Evolutionary conservation across 2,113 vertebrate genomes (phyloP), one percentile per base, ranked within the genome.

Genomic region (Heloderma charlesbogerti): DNA sequence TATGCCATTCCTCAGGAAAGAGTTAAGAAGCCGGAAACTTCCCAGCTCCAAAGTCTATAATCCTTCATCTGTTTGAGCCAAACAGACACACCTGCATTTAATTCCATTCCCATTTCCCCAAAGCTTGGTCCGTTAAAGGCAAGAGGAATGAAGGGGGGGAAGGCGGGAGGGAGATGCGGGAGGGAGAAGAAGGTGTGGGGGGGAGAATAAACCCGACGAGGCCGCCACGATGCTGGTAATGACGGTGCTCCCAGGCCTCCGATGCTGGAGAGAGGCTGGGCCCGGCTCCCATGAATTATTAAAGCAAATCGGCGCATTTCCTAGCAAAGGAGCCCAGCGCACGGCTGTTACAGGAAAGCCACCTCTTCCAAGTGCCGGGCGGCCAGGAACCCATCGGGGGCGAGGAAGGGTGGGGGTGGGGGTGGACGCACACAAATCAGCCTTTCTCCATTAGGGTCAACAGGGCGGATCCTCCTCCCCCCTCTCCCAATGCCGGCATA

Each of bases 211-310:
- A 54, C 5, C 51, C 0, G 27, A n/a, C 78, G 25, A 37, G 86
- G 40, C 34, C 54, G 37, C 81, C 22, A 27, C n/a, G 1, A 2
- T 80, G 34, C 31, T 43, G 86, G 48, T 89, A 92, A 93, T 87
- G 71, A 86, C 92, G 88, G 91, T 90, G 12, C 40, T 87, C 88
- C 84, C 3, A 67, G 40, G 79, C 60, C 84, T 88, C 86, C 29
- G 4, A 37, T 4, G 84, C 90, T 81, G 79, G 8, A 3, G 67
- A 45, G 51, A 45, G 51, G 92, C 88, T 22, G 85, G 72, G 94
- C 94, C 92, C 48, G 72, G 89, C 90, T 66, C 86, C 92, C 94
- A 94, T 96, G 89, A 96, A 96, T 95, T 95, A 96, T 96, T 96
- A 89, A 96, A 90, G 87, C 83, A 84, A 96, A 93, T 92, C 91